phyloP scores from a whole-genome alignment of 2,113 vertebrate genomes.

The Lutjanus erythropterus region DNA sequence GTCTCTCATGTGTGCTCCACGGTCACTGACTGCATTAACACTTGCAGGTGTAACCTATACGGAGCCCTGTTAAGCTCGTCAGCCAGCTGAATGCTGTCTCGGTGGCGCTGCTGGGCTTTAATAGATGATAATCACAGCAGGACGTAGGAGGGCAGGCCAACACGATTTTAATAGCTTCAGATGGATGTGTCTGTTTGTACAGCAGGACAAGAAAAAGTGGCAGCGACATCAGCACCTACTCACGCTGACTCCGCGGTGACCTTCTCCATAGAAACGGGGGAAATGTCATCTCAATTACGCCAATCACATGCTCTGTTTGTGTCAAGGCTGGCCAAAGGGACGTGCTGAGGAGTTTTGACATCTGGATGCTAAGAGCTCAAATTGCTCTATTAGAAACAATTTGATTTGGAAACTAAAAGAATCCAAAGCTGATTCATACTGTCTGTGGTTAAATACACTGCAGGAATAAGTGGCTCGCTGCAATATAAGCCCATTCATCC shows the following conservation, averaged over 20 bases:
- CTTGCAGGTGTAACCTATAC: constrained; percentile 64
- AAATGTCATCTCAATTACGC: constrained; percentile 83
- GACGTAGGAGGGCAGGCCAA: constrained; percentile 54
- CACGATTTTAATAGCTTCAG: constrained; percentile 69
- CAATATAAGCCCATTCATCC: constrained; percentile 15
- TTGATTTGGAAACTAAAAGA: constrained; percentile 68
- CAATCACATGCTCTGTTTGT: constrained; percentile 72
- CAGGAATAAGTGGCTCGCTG: constrained; percentile 19
- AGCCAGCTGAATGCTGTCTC: constrained; percentile 56
- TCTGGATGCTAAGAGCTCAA: constrained; percentile 75
- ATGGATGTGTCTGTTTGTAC: constrained; percentile 61
- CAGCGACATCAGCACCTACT: constrained; percentile 57
- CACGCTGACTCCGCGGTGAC: constrained; percentile 67
- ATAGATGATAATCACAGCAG: constrained; percentile 74
- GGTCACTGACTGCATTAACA: constrained; percentile 58
- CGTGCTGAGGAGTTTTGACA: constrained; percentile 72
- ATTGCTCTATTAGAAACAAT: constrained; percentile 78
- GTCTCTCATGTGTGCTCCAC: constrained; percentile 25
- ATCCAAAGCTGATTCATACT: constrained; percentile 16
- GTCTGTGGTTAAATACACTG: constrained; percentile 37
- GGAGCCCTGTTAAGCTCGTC: constrained; percentile 43
- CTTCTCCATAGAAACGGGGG: constrained; percentile 69
- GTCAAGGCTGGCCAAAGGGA: constrained; percentile 61
- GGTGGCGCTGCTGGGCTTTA: constrained; percentile 54
- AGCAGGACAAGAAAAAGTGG: constrained; percentile 47